A percentile compares a stretch with the other conserved stretches of the same genome.
These are phyloP conservation scores for Colaptes auratus DNA, from an alignment of 2,113 vertebrate species.

Conservation along the genomic window DNA sequence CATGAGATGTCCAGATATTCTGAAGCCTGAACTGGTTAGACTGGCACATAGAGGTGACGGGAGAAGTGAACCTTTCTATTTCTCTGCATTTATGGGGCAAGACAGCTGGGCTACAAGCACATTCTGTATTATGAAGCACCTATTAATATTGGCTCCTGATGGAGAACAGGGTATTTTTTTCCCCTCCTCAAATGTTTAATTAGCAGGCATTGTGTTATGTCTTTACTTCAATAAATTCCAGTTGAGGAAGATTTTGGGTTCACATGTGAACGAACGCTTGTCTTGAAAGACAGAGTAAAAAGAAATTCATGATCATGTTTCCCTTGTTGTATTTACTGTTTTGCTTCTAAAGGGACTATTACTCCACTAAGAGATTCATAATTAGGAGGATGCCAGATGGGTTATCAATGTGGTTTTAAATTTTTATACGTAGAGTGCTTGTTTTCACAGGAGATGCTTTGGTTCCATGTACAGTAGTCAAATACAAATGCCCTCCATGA, in stretches of 20 bases:
- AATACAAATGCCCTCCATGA: slow-evolving; percentile 62
- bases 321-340: slow-evolving; percentile 73
- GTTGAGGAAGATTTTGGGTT: slow-evolving; percentile 49
- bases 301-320: slow-evolving; percentile 75
- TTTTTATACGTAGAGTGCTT: slow-evolving; percentile 74
- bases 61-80: slow-evolving; percentile 11
- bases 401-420: slow-evolving; percentile 81
- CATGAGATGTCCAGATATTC: not conserved
- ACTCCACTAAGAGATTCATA: slow-evolving; percentile 73
- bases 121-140: slow-evolving; percentile 29
- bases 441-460: slow-evolving; percentile 56
- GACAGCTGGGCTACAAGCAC: slow-evolving; percentile 47
- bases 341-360: slow-evolving; percentile 76
- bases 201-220: slow-evolving; percentile 11
- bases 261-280: slow-evolving; percentile 38
- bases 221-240: slow-evolving; percentile 50
- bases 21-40: slow-evolving; percentile 5
- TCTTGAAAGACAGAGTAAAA: slow-evolving; percentile 76
- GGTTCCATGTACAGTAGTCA: slow-evolving; percentile 53
- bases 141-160: slow-evolving; percentile 31
- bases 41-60: not conserved
- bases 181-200: slow-evolving; percentile 36
- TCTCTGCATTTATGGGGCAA: slow-evolving; percentile 1
- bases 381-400: slow-evolving; percentile 79
- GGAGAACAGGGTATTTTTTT: slow-evolving; percentile 14